Evolutionary conservation across 2,888 invertebrate genomes (phyloP), one percentile per base, ranked within the genome.

Genomic region (Cantharis flavilabris): DNA sequence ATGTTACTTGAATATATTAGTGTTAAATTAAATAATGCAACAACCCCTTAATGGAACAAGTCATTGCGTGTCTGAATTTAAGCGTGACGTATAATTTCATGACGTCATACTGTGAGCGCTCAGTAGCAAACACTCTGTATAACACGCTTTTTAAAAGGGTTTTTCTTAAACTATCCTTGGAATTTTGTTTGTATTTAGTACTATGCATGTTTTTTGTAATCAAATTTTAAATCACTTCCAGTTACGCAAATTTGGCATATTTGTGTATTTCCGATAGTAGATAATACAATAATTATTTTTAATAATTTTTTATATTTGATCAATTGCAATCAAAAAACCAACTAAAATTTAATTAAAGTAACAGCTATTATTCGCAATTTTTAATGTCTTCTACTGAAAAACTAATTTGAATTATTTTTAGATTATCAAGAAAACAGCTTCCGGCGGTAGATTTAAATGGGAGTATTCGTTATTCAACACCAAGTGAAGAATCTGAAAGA

Each of bases 371-470:
- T 16, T 16, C 16, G 16, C 16, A 16, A 16, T 1, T 16, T 16
- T 16, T 16, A 16, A 16, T 16, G 16, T 16, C 16, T 16, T 16
- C 16, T 16, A 16, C 16, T n/a, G 3, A 2, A 7, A n/a, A 9
- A 49, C 3, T 33, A 33, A 33, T 5, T 33, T 33, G 4, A 33
- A 33, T 4, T 2, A n/a, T 63, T 80, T 74, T 64, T 69, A 88
- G 88, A 73, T 89, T 96, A 65, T 92, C 94, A 1, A 90, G 96
- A 78, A 91, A 94, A 82, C 93, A 94, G 83, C 89, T 96, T 72
- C 96, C 96, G 0, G 89, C 92, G 71, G 92, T 93, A 28, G 93
- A 92, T 76, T 87, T 90, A 13, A 94, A 95, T 84, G 95, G 95
- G 9, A 90, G 92, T 26, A 92, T 96, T 5, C 91, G 95, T 80